phyloP scores from a whole-genome alignment of 2,113 vertebrate species.

The Mormoops blainvillei region DNA sequence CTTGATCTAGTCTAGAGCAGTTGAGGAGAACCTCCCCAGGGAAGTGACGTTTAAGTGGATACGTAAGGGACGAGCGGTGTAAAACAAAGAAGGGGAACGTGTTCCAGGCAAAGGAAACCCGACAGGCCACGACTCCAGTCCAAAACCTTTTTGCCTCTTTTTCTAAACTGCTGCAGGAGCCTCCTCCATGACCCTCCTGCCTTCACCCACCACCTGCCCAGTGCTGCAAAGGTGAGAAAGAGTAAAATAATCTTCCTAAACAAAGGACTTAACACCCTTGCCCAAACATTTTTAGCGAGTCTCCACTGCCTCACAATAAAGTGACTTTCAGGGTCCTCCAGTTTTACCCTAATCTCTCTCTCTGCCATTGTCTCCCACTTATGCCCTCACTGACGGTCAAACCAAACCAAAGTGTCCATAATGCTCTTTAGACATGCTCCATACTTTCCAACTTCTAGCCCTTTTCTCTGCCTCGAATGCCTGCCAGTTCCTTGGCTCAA shows the following conservation, averaged over 20 bases:
- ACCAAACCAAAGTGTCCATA: not conserved
- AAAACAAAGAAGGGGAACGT: not conserved
- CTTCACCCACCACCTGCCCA: not conserved
- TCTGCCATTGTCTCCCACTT: not conserved
- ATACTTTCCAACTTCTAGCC: not conserved
- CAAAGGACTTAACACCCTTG: not conserved
- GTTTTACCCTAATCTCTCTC: not conserved
- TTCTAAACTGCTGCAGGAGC: not conserved
- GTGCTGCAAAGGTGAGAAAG: not conserved
- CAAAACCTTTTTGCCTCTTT: not conserved
- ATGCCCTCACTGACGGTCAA: not conserved
- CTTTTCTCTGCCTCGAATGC: not conserved
- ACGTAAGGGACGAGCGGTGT: not conserved
- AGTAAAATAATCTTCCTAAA: not conserved
- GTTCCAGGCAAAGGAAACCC: not conserved
- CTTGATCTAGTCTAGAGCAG: not conserved
- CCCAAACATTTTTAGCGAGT: not conserved
- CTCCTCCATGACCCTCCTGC: not conserved
- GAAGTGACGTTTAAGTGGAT: not conserved
- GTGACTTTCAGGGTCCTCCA: not conserved
- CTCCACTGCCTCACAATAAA: not conserved
- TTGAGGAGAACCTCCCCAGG: not conserved
- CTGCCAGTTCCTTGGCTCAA: not conserved
- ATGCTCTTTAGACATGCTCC: not conserved
- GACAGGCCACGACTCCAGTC: not conserved